Percentiles rank a stretch among this genome's conserved stretches.
Conservation (phyloP, 2,113 vertebrate species). For the Neomonachus schauinslandi region DNA sequence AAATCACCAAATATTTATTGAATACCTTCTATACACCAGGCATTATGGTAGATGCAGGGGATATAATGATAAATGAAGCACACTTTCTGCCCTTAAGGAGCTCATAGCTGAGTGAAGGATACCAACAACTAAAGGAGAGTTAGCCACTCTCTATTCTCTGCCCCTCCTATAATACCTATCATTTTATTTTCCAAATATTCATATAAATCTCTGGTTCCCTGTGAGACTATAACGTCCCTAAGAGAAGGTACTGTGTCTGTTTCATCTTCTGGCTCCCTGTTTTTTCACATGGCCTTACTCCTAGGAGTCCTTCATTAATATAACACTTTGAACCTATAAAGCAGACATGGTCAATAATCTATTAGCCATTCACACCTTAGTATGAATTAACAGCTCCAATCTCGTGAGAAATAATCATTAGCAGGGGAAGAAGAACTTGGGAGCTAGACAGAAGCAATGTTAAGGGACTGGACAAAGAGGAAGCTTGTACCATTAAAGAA, state of each 20-base stretch:
- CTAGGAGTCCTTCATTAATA: not conserved
- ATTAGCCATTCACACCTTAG: not conserved
- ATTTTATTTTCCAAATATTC: not conserved
- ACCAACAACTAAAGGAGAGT: not conserved
- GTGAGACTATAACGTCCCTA: not conserved
- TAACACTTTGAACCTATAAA: not conserved
- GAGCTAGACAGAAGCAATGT: not conserved
- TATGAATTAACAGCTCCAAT: not conserved
- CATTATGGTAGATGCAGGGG: not conserved
- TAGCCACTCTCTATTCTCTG: not conserved
- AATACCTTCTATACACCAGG: not conserved
- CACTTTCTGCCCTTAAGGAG: not conserved
- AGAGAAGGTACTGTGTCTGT: not conserved
- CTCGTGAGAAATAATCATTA: slow-evolving; percentile 15
- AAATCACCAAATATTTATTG: not conserved
- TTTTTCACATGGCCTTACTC: not conserved
- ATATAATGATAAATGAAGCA: not conserved
- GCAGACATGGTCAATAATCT: not conserved
- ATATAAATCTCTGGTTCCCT: not conserved
- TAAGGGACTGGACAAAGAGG: not conserved
- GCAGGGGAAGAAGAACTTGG: not conserved
- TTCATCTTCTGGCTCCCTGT: not conserved
- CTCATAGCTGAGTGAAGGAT: not conserved
- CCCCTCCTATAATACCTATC: not conserved
- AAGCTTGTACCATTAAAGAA: not conserved